Conservation (phyloP, 2,797 vertebrate genomes). For the Lithobates pipiens region DNA sequence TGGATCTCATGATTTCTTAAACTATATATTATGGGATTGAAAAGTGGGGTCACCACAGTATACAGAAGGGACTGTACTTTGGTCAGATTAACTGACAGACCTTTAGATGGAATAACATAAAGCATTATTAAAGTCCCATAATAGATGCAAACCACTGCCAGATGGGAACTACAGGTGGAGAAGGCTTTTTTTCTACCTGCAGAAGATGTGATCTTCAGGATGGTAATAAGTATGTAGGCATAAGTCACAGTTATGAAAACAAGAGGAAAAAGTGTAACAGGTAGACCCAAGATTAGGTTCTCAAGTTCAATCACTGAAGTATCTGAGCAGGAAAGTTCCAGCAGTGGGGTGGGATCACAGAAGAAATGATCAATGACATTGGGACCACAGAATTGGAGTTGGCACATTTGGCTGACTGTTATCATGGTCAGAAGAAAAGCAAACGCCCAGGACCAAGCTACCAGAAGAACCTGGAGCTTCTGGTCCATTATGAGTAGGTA, state of each 20-base stretch:
- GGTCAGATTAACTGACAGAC: not conserved
- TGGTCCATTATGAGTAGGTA: constrained; percentile 52
- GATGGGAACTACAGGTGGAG: not conserved
- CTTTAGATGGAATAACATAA: constrained; percentile 17
- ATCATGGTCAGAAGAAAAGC: constrained; percentile 57
- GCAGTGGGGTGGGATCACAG: constrained; percentile 1
- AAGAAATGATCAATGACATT: constrained; percentile 15
- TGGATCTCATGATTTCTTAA: constrained; percentile 28
- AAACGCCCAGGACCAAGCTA: constrained; percentile 48
- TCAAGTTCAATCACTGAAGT: not conserved
- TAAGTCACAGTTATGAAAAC: constrained; percentile 8
- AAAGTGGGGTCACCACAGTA: constrained; percentile 26
- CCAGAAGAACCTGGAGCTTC: constrained; percentile 28
- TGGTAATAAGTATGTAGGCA: not conserved
- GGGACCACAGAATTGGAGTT: constrained; percentile 19
- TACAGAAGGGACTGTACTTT: constrained; percentile 25
- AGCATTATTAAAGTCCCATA: constrained; percentile 4
- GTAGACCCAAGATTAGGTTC: not conserved
- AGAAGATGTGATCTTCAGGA: not conserved
- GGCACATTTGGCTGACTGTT: constrained; percentile 54
- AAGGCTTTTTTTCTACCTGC: not conserved
- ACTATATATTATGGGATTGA: constrained; percentile 43
- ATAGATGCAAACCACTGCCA: constrained; percentile 8
- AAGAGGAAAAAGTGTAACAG: not conserved
- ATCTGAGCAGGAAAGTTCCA: constrained; percentile 18